These are phyloP conservation scores for Pipra filicauda DNA, from an alignment of 2,113 vertebrate species.

Conservation along the genomic window DNA sequence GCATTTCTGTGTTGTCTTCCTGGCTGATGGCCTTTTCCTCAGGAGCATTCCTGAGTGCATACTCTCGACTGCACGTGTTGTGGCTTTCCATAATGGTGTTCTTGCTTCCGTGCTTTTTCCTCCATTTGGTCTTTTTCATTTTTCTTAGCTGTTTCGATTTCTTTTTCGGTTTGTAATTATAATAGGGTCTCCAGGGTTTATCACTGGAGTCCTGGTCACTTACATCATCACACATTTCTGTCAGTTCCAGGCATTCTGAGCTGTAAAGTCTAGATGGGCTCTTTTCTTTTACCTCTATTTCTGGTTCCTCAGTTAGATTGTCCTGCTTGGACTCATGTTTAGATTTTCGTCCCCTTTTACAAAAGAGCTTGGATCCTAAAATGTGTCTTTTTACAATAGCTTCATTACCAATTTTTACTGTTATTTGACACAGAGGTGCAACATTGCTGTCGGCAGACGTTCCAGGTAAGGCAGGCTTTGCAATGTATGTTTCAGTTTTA, in stretches of 20 bases:
- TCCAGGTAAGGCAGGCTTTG: constrained; percentile 93
- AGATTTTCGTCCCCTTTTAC: constrained; percentile 81
- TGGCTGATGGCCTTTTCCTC: constrained; percentile 59
- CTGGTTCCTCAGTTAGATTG: constrained; percentile 41
- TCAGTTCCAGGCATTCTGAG: constrained; percentile 75
- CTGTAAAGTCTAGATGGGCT: constrained; percentile 74
- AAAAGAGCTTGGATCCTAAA: constrained; percentile 92
- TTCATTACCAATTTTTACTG: constrained; percentile 96
- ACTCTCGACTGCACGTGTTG: constrained; percentile 48
- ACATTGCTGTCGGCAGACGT: constrained; percentile 86
- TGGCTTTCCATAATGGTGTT: background rate
- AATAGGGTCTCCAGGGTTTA: constrained; percentile 95
- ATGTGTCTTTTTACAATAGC: constrained; percentile 93
- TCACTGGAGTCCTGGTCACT: constrained; percentile 92
- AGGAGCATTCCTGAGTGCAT: constrained; percentile 39
- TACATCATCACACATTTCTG: constrained; percentile 82
- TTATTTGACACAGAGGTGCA: constrained; percentile 95
- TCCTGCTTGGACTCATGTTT: constrained; percentile 68
- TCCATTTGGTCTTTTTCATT: constrained; percentile 82
- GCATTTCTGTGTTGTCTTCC: constrained; percentile 72
- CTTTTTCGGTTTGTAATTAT: constrained; percentile 97
- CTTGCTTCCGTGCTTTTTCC: constrained; percentile 59
- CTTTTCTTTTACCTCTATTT: constrained; percentile 66
- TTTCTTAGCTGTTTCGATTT: constrained; percentile 86
- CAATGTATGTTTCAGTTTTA: constrained; percentile 94